Conservation (phyloP, 2,888 invertebrate genomes). For the Doris montereyensis region DNA sequence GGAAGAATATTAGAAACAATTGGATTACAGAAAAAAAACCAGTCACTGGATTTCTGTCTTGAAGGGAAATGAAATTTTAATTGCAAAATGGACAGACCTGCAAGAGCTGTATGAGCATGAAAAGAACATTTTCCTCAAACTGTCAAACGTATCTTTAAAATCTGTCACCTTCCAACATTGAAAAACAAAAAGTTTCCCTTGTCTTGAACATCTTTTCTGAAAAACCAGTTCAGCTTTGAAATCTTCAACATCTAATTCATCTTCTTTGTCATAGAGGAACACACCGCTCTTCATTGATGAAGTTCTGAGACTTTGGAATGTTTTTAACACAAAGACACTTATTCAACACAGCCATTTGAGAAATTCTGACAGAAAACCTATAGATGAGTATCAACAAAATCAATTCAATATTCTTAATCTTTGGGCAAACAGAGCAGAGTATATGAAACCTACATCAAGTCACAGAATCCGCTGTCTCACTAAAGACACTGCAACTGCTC, state of each 20-base stretch:
- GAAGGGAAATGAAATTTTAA: too few species aligned
- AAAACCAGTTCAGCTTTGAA: not conserved
- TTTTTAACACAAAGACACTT: too few species aligned
- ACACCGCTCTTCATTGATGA: not conserved
- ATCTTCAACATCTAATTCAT: not conserved
- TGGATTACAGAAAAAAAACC: slow-evolving; percentile 5
- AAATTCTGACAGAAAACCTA: not conserved
- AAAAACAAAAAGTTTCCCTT: too few species aligned
- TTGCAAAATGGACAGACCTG: not conserved
- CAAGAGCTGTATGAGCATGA: not conserved
- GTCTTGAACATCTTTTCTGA: not conserved
- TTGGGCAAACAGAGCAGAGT: not conserved
- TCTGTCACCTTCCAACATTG: too few species aligned
- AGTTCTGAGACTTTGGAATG: not conserved
- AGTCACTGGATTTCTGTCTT: not conserved
- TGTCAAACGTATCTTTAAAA: not conserved
- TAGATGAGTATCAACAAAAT: not conserved
- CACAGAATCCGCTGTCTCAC: not conserved
- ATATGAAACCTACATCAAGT: not conserved
- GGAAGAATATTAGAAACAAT: slow-evolving; percentile 13
- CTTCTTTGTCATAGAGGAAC: not conserved
- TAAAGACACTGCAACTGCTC: not conserved
- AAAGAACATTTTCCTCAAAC: not conserved
- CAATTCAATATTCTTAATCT: not conserved
- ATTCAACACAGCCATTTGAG: too few species aligned